phyloP scores from a whole-genome alignment of 2,797 vertebrate species.

The Salmo trutta region DNA sequence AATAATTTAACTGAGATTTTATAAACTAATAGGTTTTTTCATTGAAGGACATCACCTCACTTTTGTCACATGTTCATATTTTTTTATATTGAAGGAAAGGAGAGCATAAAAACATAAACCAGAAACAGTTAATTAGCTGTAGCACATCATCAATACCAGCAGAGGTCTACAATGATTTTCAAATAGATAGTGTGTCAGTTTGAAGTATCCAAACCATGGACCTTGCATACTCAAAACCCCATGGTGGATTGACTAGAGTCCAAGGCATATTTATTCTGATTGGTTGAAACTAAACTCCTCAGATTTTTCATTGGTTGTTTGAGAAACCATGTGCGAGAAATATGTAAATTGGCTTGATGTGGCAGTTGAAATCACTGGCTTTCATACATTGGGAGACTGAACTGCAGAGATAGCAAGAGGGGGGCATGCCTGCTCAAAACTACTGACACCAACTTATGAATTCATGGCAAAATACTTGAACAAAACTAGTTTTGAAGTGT shows the following conservation, averaged over 20 bases:
- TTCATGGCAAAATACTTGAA: neutral
- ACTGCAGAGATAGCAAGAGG: neutral
- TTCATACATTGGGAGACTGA: neutral
- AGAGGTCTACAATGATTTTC: slow-evolving; percentile 12
- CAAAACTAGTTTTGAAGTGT: neutral
- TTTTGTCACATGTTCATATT: neutral
- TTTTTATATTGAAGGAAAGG: neutral
- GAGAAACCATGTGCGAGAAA: neutral
- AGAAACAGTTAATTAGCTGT: neutral
- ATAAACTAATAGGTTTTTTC: neutral
- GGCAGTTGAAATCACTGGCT: slow-evolving; percentile 19
- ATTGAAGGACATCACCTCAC: no score
- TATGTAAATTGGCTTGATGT: slow-evolving; percentile 35
- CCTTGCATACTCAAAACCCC: neutral
- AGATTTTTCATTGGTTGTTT: slow-evolving; percentile 7
- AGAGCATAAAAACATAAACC: neutral
- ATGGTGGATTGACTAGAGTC: neutral
- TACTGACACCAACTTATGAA: neutral
- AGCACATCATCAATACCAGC: neutral
- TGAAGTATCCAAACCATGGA: neutral
- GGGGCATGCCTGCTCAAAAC: neutral
- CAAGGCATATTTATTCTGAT: slow-evolving; percentile 1
- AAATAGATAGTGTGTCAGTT: neutral
- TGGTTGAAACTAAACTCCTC: slow-evolving; percentile 16
- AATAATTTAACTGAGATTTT: neutral